Evolutionary conservation across 1,140 invertebrate genomes (phyloP).

Genomic region (Aphaenogaster floridana): DNA sequence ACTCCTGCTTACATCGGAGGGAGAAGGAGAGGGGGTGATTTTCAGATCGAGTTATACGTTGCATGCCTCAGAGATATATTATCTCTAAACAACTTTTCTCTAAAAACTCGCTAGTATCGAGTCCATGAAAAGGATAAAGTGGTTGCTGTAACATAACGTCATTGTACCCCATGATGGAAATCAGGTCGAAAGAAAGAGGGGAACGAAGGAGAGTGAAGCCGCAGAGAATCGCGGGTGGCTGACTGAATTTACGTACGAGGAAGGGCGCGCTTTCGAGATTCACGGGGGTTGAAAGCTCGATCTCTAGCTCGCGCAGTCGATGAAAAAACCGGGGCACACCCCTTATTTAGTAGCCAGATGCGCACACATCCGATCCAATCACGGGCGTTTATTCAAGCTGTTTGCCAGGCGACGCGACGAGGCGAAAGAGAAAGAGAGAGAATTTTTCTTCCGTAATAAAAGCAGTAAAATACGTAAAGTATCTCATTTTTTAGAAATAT

Average conservation of each 20-base stretch:
- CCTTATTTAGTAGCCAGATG: conserved; percentile 79
- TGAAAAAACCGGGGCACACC: conserved; percentile 22
- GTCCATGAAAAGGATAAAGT: conserved; percentile 18
- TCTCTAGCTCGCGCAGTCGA: conserved; percentile 41
- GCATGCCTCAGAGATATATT: not conserved
- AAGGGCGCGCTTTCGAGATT: conserved; percentile 68
- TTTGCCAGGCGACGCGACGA: conserved; percentile 67
- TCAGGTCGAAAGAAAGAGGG: conserved; percentile 43
- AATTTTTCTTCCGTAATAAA: not conserved
- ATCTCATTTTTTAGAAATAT: not conserved
- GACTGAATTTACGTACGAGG: conserved; percentile 70
- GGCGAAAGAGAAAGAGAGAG: not conserved
- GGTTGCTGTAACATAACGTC: conserved; percentile 73
- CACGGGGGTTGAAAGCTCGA: conserved; percentile 38
- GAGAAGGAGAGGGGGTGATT: not conserved
- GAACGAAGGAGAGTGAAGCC: conserved; percentile 34
- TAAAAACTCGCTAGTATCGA: not conserved
- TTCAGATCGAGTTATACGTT: conserved; percentile 28
- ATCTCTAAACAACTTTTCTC: not conserved
- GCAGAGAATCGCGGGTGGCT: conserved; percentile 62
- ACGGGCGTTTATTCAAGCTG: conserved; percentile 78
- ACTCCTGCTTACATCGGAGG: not conserved
- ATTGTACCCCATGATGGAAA: conserved; percentile 58
- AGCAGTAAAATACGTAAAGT: not conserved
- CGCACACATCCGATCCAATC: conserved; percentile 80